Conservation (phyloP, 2,113 vertebrate genomes). For the Coregonus clupeaformis region DNA sequence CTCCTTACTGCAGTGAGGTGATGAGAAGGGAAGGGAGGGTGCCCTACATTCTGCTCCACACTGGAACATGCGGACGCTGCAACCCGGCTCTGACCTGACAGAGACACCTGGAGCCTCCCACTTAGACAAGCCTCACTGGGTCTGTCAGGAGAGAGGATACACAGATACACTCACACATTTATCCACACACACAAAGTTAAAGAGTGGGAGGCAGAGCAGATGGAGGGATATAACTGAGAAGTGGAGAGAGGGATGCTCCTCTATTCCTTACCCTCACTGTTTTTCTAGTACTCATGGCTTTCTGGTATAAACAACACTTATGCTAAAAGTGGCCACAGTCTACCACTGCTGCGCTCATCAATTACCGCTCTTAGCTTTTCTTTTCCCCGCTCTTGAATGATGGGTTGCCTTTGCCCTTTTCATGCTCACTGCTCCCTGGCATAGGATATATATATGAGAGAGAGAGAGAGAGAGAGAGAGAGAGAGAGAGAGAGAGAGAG, state of each 20-base stretch:
- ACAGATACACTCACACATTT: not conserved
- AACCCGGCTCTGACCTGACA: constrained; percentile 45
- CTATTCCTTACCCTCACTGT: not conserved
- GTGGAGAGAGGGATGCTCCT: constrained; percentile 9
- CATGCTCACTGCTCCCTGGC: constrained; percentile 40
- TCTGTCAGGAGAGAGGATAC: too few species aligned
- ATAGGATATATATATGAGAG: constrained; percentile 16
- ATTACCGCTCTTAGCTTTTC: not conserved
- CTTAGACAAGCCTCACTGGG: constrained; percentile 27
- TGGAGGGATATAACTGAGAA: constrained; percentile 28
- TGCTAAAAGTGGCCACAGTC: not conserved
- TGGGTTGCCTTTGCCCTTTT: constrained; percentile 56
- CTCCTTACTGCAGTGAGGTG: too few species aligned
- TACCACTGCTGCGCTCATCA: not conserved
- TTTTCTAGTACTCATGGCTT: not conserved
- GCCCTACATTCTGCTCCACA: constrained; percentile 5
- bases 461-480: constrained; percentile 24
- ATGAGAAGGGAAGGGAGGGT: constrained; percentile 4
- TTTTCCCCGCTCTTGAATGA: constrained; percentile 14
- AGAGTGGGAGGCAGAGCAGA: constrained; percentile 24
- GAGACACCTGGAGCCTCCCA: constrained; percentile 25
- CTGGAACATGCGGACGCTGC: constrained; percentile 9
- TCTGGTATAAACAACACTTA: not conserved
- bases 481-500: too few species aligned
- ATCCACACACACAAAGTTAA: too few species aligned